A percentile compares a stretch with the other conserved stretches of the same genome.
Conservation (phyloP, 2,888 invertebrate genomes). For the Calliphora vomitoria region DNA sequence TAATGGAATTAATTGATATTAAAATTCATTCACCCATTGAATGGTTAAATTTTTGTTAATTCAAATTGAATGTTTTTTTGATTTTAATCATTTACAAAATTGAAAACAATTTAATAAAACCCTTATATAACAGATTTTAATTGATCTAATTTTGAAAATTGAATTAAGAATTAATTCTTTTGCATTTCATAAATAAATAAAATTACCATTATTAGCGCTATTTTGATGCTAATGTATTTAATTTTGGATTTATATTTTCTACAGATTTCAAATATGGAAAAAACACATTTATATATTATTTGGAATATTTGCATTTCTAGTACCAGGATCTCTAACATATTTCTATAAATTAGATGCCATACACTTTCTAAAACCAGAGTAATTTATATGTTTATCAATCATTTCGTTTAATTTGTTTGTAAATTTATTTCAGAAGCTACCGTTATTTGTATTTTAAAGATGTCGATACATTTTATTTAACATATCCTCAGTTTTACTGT, state of each 20-base stretch:
- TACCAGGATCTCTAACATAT: slow-evolving; percentile 77
- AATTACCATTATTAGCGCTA: background rate
- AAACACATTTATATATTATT: slow-evolving; percentile 46
- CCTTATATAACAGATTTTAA: no score
- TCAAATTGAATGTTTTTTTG: no score
- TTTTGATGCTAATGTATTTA: background rate
- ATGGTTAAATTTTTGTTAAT: no score
- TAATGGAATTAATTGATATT: no score
- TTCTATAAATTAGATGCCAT: slow-evolving; percentile 78
- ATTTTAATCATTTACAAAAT: no score
- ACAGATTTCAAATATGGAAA: slow-evolving; percentile 46
- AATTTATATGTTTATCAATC: slow-evolving; percentile 55
- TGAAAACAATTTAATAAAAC: no score
- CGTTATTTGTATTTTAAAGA: slow-evolving; percentile 81
- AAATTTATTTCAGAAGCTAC: slow-evolving; percentile 76
- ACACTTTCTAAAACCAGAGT: slow-evolving; percentile 80
- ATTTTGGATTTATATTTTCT: background rate
- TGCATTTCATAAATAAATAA: no score
- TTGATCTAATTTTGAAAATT: no score
- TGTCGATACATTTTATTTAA: slow-evolving; percentile 78
- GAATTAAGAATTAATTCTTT: no score
- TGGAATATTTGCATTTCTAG: slow-evolving; percentile 40
- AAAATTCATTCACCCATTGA: no score
- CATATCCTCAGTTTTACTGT: slow-evolving; percentile 80
- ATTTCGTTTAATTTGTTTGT: background rate